phyloP scores from a whole-genome alignment of 2,888 invertebrate species.

The Drosophila leonis region DNA sequence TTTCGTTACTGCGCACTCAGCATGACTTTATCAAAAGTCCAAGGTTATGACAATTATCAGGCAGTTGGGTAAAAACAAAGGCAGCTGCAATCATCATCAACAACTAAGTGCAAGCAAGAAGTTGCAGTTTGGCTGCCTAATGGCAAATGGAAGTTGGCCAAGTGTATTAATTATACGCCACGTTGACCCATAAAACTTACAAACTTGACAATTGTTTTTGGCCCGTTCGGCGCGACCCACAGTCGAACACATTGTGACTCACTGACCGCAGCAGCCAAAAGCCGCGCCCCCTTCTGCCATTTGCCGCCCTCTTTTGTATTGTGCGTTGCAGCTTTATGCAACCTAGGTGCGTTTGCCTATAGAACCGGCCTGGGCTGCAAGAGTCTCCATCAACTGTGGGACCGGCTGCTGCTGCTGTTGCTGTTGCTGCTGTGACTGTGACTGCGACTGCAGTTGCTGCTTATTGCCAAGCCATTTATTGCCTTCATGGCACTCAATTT shows the following conservation, averaged over 20 bases:
- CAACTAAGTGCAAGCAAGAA: conserved; percentile 19
- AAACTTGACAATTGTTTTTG: conserved; percentile 67
- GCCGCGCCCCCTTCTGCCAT: conserved; percentile 26
- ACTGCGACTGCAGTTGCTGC: conserved; percentile 44
- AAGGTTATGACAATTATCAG: conserved; percentile 75
- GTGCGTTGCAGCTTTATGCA: conserved; percentile 66
- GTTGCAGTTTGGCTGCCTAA: conserved; percentile 50
- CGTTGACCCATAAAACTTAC: conserved; percentile 74
- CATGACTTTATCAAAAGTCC: conserved; percentile 61
- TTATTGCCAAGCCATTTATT: conserved; percentile 74
- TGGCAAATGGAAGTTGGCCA: conserved; percentile 78
- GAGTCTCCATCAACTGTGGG: conserved; percentile 25
- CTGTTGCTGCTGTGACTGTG: conserved; percentile 33
- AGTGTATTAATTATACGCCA: conserved; percentile 78
- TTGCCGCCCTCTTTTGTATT: conserved; percentile 55
- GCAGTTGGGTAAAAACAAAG: conserved; percentile 42
- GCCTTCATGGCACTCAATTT: conserved; percentile 80
- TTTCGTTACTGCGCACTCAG: conserved; percentile 39
- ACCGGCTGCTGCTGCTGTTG: conserved; percentile 40
- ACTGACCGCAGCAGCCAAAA: conserved; percentile 56
- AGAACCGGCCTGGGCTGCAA: conserved; percentile 57
- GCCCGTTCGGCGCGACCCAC: conserved; percentile 55
- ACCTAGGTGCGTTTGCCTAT: conserved; percentile 64
- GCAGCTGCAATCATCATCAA: conserved; percentile 46
- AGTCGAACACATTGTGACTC: conserved; percentile 63